A percentile compares a stretch with the other conserved stretches of the same genome.
Conservation (phyloP, 1,140 invertebrate species). For the Drosophila quadrilineata region DNA sequence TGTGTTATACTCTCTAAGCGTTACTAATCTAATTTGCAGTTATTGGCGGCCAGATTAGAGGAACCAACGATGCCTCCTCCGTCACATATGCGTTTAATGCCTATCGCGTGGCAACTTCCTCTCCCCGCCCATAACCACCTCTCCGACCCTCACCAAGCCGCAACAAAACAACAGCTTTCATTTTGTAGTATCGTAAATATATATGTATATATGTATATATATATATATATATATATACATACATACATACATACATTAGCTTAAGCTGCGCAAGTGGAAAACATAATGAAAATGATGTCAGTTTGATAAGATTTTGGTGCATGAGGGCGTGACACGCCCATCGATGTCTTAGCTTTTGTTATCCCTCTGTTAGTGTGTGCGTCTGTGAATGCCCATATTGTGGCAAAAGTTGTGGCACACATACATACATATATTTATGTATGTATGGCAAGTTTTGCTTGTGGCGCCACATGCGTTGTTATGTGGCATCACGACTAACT, state of each 20-base stretch:
- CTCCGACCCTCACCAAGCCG: neutral
- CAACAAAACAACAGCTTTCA: conserved; percentile 32
- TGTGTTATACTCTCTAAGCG: conserved; percentile 28
- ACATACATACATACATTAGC: conserved; percentile 46
- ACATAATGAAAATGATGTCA: conserved; percentile 77
- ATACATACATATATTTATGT: no score
- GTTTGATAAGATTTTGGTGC: conserved; percentile 68
- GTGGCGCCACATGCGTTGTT: no score
- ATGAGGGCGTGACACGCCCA: conserved; percentile 36
- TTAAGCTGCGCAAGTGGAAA: conserved; percentile 70
- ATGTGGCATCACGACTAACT: conserved; percentile 39
- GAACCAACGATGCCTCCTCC: no score
- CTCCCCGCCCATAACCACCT: no score
- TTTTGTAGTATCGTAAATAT: conserved; percentile 50
- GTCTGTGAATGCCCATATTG: conserved; percentile 34
- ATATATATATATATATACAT: no score
- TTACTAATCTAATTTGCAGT: conserved; percentile 76
- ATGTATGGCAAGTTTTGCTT: no score
- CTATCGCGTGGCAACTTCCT: conserved; percentile 64
- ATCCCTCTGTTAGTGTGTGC: conserved; percentile 5
- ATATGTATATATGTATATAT: no score
- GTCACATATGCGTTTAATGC: conserved; percentile 66
- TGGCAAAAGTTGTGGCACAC: conserved; percentile 54
- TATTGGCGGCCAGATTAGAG: conserved; percentile 70
- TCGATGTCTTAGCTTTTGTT: conserved; percentile 5